These are phyloP conservation scores for Cyprinodon brontotheroides DNA, from an alignment of 2,113 vertebrate species.

Conservation along the genomic window DNA sequence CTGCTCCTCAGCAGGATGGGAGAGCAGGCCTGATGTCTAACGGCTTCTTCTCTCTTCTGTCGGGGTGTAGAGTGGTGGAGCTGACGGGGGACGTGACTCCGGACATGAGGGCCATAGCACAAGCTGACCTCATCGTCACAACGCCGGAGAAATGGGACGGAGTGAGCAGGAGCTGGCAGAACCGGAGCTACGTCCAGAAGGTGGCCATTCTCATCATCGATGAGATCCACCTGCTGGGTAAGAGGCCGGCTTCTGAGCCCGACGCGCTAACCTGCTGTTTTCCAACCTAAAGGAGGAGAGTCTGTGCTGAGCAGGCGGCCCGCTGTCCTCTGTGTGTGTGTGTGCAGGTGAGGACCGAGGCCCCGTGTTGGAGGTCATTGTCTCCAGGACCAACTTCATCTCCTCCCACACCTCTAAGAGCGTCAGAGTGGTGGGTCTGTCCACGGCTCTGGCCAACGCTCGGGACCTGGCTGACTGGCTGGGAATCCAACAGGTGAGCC, in stretches of 20 bases:
- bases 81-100: slow-evolving; percentile 96
- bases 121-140: slow-evolving; percentile 97
- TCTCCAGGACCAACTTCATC: slow-evolving; percentile 98
- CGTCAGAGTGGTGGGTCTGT: slow-evolving; percentile 94
- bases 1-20: too few species aligned
- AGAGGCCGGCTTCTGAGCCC: background rate
- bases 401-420: slow-evolving; percentile 93
- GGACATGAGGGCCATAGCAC: slow-evolving; percentile 92
- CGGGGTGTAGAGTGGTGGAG: slow-evolving; percentile 87
- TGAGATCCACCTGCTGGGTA: slow-evolving; percentile 96
- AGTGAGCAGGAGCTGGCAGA: slow-evolving; percentile 98
- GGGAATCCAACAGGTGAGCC: slow-evolving; percentile 88
- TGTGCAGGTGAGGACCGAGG: slow-evolving; percentile 93
- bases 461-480: slow-evolving; percentile 98
- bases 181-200: slow-evolving; percentile 95
- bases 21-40: too few species aligned
- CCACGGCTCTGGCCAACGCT: slow-evolving; percentile 96
- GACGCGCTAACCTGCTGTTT: too few species aligned
- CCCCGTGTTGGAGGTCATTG: slow-evolving; percentile 96
- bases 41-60: slow-evolving; percentile 4
- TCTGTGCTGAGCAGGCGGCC: too few species aligned
- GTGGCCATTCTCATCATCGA: slow-evolving; percentile 98
- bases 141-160: slow-evolving; percentile 99
- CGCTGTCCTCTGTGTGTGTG: background rate
- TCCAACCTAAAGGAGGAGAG: too few species aligned